Base-by-base conservation (phyloP, 2,113 vertebrate genomes). In the Malurus elegans region DNA sequence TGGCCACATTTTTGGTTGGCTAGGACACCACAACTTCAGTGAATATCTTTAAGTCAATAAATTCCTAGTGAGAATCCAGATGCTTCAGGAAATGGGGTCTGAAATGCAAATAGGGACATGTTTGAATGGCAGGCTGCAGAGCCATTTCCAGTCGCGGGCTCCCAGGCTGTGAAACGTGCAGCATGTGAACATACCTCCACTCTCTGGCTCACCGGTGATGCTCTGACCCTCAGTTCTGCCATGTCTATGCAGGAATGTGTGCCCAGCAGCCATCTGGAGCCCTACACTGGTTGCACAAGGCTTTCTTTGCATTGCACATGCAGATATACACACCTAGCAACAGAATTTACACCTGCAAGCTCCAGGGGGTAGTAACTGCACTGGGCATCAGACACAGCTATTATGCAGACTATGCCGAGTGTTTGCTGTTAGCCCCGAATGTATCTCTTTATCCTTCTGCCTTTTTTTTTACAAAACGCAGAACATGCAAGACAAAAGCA, bases 271-370 rank as follows among this genome's bases (percentile, higher is more conserved):
- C 91, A n/a, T 11, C 21, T 57, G 56, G 64, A 86, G 42, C 25
- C 14, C 54, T 36, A 4, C 0, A 0, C 10, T 18, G 12, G 6
- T 47, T 3, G 0, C 38, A 80, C 25, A 53, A 32, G 29, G 12
- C 32, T 82, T 81, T 17, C 23, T 74, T 34, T 1, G 0, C 17
- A 8, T 15, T 4, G 25, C 32, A 45, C 21, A n/a, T 29, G 21
- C 15, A 48, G 56, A 47, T 44, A 14, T 26, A 45, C 6, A 12
- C 28, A 54, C 18, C 56, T 32, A 44, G 24, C 25, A 69, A 24
- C 7, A 17, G 0, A 0, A 81, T 38, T 70, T 40, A 32, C 42
- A 53, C 29, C 34, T 51, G 53, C 36, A 75, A 23, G 61, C 24
- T 25, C 18, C 24, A 26, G 24, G 31, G 26, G 24, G 12, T 92